Evolutionary conservation across 2,888 invertebrate genomes (phyloP), one percentile per base, ranked within the genome.

Genomic region (Myathropa florea): DNA sequence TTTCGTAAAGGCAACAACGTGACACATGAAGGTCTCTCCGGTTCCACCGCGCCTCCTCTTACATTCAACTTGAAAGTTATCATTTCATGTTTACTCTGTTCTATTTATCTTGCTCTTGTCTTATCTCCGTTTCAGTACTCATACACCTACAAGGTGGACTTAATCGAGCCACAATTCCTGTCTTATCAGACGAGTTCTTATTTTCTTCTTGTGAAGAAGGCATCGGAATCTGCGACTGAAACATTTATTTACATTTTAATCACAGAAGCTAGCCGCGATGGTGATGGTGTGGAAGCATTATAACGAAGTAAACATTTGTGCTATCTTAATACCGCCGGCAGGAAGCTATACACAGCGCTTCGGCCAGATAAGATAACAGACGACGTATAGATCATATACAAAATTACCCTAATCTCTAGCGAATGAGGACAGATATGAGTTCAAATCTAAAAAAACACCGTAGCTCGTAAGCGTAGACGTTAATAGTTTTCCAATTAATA

Each of bases 371-470:
- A 80, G 84, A 80, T 80, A 75, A 79, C 36, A n/a, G 10, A n/a
- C n/a, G 55, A 70, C 53, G 60, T 65, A 33, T 46, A 61, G 61
- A 61, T 23, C 64, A n/a, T 39, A 36, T 39, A 57, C 26, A 46
- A 65, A 67, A 61, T 71, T 61, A 21, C 67, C 76, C 57, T 76
- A 72, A 67, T 67, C 67, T 76, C 33, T 21, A 46, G 33, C 46
- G 57, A 84, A 84, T 75, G 75, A 57, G 83, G 79, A 60, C 83
- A 83, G 79, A 80, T 72, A 84, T 76, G 55, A 21, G 26, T 57
- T 70, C 28, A 24, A 76, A 76, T 57, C 24, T 61, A 83, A 12
- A 24, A 24, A 57, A 57, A 23, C 59, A 78, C 18, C 46, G 18
- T n/a, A 18, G 18, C 18, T 18, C 0, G 2, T 26, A 26, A 21